Evolutionary conservation across 2,113 vertebrate genomes (phyloP).

Genomic region (Hippocampus mohnikei): DNA sequence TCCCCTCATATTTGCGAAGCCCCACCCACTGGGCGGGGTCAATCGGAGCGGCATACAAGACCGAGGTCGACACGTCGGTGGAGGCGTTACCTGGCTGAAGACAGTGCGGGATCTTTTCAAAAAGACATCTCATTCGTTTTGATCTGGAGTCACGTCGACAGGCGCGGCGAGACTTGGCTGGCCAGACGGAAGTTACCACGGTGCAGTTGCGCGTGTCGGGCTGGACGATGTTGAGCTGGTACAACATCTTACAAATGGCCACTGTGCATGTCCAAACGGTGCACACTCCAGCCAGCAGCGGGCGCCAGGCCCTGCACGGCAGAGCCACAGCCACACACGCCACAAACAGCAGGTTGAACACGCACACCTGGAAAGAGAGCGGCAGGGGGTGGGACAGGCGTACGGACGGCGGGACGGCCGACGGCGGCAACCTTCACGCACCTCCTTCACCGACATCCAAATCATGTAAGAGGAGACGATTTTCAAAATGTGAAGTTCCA

Average conservation of each 20-base stretch:
- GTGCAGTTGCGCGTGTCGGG: conserved; percentile 80
- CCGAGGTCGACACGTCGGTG: conserved; percentile 73
- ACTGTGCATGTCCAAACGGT: conserved; percentile 93
- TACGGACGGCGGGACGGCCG: not conserved
- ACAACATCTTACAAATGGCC: conserved; percentile 94
- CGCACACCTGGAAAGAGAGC: conserved; percentile 77
- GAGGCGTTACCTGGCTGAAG: conserved; percentile 59
- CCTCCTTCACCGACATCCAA: conserved; percentile 90
- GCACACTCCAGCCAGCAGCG: conserved; percentile 84
- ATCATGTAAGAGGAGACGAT: conserved; percentile 91
- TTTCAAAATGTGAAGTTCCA: conserved; percentile 92
- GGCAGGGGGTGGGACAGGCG: no score
- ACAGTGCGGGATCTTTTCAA: not conserved
- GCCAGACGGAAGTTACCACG: conserved; percentile 65
- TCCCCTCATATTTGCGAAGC: conserved; percentile 76
- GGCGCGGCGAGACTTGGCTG: not conserved
- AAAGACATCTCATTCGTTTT: no score
- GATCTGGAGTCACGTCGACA: no score
- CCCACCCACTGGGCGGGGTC: conserved; percentile 93
- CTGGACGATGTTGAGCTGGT: conserved; percentile 87
- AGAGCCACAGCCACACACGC: conserved; percentile 86
- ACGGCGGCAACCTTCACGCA: not conserved
- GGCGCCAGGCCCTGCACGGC: conserved; percentile 84
- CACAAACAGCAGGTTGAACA: conserved; percentile 82
- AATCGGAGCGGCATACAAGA: conserved; percentile 80